Conservation (phyloP, 2,797 vertebrate genomes). For the Parauchenoglanis ngamensis region DNA sequence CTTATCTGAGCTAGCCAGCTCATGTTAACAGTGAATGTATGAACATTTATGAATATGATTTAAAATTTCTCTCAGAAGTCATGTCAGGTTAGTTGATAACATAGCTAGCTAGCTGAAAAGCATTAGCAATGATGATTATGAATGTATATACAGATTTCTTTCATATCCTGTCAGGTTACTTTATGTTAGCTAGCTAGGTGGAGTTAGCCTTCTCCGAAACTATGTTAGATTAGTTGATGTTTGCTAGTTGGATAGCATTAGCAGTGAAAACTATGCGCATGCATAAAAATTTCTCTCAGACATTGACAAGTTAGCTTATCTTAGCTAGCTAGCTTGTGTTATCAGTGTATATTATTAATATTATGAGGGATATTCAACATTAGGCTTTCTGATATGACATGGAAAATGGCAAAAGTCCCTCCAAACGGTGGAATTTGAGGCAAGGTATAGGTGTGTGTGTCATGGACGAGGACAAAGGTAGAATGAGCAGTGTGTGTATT, state of each 20-base stretch:
- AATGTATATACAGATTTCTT: neutral
- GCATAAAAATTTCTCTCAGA: neutral
- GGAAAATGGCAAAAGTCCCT: neutral
- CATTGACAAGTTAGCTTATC: neutral
- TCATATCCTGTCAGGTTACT: neutral
- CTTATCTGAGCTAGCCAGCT: neutral
- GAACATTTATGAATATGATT: neutral
- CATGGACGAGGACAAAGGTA: neutral
- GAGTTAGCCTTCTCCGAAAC: neutral
- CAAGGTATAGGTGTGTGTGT: neutral
- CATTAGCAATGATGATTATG: neutral
- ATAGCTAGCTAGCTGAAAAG: neutral
- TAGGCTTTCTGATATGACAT: neutral
- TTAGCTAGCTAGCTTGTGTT: neutral
- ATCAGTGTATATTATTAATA: neutral
- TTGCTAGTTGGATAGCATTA: neutral
- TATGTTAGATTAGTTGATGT: neutral
- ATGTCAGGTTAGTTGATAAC: neutral
- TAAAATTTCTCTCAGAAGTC: neutral
- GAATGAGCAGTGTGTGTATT: neutral
- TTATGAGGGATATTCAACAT: neutral
- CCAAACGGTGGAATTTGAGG: neutral
- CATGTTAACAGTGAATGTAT: neutral
- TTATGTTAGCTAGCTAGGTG: neutral
- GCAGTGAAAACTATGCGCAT: neutral